Evolutionary conservation across 1,140 invertebrate genomes (phyloP).

Genomic region (Lepidurus packardi): DNA sequence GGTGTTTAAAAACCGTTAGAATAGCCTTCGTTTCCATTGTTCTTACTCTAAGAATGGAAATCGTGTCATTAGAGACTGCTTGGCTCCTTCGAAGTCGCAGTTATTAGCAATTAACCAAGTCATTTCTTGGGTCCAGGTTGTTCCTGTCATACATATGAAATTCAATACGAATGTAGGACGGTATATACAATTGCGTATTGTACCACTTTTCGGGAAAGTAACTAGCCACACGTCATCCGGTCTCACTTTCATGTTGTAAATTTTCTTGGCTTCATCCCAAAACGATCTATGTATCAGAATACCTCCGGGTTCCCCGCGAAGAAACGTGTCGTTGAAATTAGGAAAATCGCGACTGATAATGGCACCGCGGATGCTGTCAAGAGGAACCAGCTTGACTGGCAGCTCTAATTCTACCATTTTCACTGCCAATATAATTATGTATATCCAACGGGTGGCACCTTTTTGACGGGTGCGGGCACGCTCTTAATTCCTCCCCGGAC

Average conservation of each 20-base stretch:
- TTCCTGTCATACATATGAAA: constrained; percentile 40
- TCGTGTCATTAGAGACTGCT: constrained; percentile 40
- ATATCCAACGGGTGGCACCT: too few species aligned
- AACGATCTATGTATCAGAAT: constrained; percentile 21
- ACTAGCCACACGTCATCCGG: constrained; percentile 29
- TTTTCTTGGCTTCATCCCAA: constrained; percentile 29
- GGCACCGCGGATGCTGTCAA: neutral
- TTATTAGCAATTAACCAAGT: constrained; percentile 52
- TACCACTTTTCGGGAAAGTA: constrained; percentile 35
- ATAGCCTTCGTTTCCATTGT: neutral
- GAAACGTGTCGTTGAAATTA: constrained; percentile 24
- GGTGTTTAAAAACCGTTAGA: neutral
- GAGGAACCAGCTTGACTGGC: neutral
- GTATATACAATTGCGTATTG: neutral
- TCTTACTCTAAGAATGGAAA: constrained; percentile 48
- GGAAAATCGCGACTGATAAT: constrained; percentile 29
- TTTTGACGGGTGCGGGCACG: too few species aligned
- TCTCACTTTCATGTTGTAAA: constrained; percentile 30
- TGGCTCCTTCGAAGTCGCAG: constrained; percentile 49
- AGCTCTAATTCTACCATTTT: neutral
- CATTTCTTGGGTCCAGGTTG: constrained; percentile 58
- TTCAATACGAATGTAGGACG: neutral
- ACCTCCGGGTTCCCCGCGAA: constrained; percentile 29
- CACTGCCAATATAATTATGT: too few species aligned
- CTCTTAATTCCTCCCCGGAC: too few species aligned